These are phyloP conservation scores for Spodoptera picta DNA, from an alignment of 2,888 invertebrate species.

Conservation along the genomic window DNA sequence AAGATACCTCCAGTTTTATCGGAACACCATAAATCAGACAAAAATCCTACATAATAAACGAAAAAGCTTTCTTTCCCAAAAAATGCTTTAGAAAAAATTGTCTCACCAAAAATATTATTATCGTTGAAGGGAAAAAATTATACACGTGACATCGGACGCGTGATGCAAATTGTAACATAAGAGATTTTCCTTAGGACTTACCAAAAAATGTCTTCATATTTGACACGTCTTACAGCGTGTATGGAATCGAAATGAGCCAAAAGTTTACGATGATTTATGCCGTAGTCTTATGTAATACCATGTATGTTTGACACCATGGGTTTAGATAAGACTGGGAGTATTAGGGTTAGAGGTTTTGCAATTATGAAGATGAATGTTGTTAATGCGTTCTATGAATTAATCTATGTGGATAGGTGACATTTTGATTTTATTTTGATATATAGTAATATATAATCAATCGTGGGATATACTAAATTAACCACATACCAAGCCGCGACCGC, in stretches of 20 bases:
- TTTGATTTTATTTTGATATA: too few relatives aligned
- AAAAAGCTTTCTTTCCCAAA: too few relatives aligned
- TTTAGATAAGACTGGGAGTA: conserved; percentile 39
- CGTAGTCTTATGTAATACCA: conserved; percentile 42
- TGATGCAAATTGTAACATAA: conserved; percentile 67
- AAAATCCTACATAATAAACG: too few relatives aligned
- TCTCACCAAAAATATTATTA: conserved; percentile 41
- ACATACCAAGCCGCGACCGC: too few relatives aligned
- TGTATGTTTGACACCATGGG: conserved; percentile 42
- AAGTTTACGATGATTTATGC: conserved; percentile 30
- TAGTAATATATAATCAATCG: too few relatives aligned
- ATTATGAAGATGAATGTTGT: neutral
- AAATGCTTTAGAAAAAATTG: neutral
- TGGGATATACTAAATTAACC: too few relatives aligned
- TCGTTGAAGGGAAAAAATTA: conserved; percentile 49
- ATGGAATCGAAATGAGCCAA: conserved; percentile 65
- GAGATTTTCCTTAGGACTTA: too few relatives aligned
- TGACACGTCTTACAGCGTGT: conserved; percentile 65
- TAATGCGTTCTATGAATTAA: too few relatives aligned
- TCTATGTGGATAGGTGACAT: too few relatives aligned
- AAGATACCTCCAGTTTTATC: too few relatives aligned
- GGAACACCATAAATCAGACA: too few relatives aligned
- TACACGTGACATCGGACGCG: conserved; percentile 52
- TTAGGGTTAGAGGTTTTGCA: conserved; percentile 31
- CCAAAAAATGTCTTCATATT: conserved; percentile 64